Percentiles rank a stretch among this genome's conserved stretches.
These are phyloP conservation scores for Cydia strobilella DNA, from an alignment of 1,140 invertebrate genomes.

Conservation along the genomic window DNA sequence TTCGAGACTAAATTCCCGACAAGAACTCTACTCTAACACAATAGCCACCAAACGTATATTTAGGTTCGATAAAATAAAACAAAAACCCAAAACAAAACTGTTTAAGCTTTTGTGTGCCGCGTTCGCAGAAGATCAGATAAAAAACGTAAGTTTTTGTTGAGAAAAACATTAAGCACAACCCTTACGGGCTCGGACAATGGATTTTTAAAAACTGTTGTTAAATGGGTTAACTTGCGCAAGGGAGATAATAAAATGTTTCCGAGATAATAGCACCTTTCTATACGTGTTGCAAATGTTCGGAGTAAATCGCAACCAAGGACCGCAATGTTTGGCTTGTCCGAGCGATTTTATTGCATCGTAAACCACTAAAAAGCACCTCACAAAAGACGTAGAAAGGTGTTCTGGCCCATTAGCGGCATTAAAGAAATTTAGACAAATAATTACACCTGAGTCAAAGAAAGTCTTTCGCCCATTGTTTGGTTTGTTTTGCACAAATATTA, in stretches of 20 bases:
- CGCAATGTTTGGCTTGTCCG: constrained; percentile 76
- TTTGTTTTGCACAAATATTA: constrained; percentile 56
- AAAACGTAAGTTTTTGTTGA: constrained; percentile 57
- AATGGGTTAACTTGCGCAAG: constrained; percentile 71
- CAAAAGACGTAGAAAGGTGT: constrained; percentile 65
- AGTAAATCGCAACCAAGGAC: constrained; percentile 60
- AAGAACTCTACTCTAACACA: constrained; percentile 66
- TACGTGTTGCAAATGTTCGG: constrained; percentile 49
- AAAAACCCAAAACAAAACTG: constrained; percentile 67
- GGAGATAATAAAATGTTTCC: constrained; percentile 42
- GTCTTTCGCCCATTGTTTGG: constrained; percentile 70
- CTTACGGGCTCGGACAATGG: constrained; percentile 62
- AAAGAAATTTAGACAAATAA: constrained; percentile 65
- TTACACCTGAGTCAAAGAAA: constrained; percentile 73
- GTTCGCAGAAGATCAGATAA: constrained; percentile 71
- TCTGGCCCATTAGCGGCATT: constrained; percentile 61
- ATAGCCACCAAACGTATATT: constrained; percentile 73
- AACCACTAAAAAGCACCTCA: constrained; percentile 74
- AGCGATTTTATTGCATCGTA: constrained; percentile 72
- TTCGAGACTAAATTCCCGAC: constrained; percentile 72
- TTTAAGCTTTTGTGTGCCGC: constrained; percentile 66
- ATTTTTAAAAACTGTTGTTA: constrained; percentile 49
- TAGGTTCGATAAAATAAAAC: constrained; percentile 75
- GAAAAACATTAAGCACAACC: constrained; percentile 58
- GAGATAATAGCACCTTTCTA: constrained; percentile 53